Base-by-base conservation (phyloP, 2,888 invertebrate species). In the Cantharis flavilabris region DNA sequence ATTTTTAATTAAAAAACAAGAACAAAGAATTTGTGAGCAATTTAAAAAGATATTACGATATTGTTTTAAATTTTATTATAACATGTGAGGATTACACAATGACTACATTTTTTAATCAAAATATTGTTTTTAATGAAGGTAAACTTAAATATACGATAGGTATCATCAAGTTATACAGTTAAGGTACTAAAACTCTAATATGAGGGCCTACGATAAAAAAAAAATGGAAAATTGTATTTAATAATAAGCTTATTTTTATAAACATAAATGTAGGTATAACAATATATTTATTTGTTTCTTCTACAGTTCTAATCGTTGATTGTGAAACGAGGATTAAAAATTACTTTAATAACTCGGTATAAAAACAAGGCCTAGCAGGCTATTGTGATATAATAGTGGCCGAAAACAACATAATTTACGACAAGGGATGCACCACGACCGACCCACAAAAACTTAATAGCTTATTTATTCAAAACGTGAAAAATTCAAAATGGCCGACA, bases 381-480 rank as follows among this genome's bases (percentile, higher is more conserved):
- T 80, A 80, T 81, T 82, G 82, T 79, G 81, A 81, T 81, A 78
- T 80, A 81, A 82, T 82, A 82, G 81, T 80, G 80, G 81, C 82
- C 85, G 86, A 87, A 87, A 87, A 88, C 88, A 88, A 88, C 87
- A 88, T 88, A 88, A 88, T 88, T 88, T 88, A 88, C 87, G 87
- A 87, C 84, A 82, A 84, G 86, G 87, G 86, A 85, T 85, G 85
- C 84, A 80, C 78, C 80, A 83, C 85, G 84, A 81, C 84, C 88
- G 87, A 87, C 87, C 87, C 86, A 88, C 87, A 88, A 88, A 87
- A 88, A 87, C 87, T 87, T 88, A 88, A 88, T 88, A 88, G 88
- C 88, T 88, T 88, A 88, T 88, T 88, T 88, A 88, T 88, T 88
- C 88, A 88, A 87, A 88, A 88, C 88, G 88, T 86, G 88, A 88